A percentile compares a stretch with the other conserved stretches of the same genome.
These are phyloP conservation scores for Drosophila mimica DNA, from an alignment of 2,888 invertebrate genomes.

Conservation along the genomic window DNA sequence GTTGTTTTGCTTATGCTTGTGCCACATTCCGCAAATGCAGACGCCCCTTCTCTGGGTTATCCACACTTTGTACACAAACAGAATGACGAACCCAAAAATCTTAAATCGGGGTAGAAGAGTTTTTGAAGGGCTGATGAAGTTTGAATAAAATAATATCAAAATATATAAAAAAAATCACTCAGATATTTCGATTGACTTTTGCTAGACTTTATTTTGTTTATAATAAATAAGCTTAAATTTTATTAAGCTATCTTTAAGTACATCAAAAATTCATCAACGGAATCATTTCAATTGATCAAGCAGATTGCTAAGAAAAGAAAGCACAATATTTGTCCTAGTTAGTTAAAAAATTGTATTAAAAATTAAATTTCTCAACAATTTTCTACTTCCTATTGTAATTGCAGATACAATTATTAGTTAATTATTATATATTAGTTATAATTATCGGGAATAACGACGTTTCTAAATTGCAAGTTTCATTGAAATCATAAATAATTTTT, in stretches of 20 bases:
- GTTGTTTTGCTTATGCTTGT: background rate
- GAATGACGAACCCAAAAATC: conserved; percentile 23
- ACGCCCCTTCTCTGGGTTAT: conserved; percentile 30
- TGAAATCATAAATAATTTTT: background rate
- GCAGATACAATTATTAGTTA: background rate
- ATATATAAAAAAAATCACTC: background rate
- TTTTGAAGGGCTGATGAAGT: too few species aligned
- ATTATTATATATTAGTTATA: too few species aligned
- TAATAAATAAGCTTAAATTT: too few species aligned
- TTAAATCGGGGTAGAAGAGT: background rate
- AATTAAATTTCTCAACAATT: background rate
- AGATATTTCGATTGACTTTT: background rate
- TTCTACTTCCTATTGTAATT: background rate
- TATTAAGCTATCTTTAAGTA: background rate
- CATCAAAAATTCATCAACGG: too few species aligned
- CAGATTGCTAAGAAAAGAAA: background rate
- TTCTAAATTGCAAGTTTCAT: background rate
- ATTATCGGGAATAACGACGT: too few species aligned
- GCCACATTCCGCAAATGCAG: conserved; percentile 26
- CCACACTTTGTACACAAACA: conserved; percentile 41
- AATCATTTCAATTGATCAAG: too few species aligned
- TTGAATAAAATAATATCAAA: background rate
- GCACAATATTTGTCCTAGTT: too few species aligned
- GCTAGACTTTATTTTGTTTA: too few species aligned
- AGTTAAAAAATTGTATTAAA: too few species aligned